Conservation (phyloP, 2,113 vertebrate species). For the Entomyzon cyanotis region DNA sequence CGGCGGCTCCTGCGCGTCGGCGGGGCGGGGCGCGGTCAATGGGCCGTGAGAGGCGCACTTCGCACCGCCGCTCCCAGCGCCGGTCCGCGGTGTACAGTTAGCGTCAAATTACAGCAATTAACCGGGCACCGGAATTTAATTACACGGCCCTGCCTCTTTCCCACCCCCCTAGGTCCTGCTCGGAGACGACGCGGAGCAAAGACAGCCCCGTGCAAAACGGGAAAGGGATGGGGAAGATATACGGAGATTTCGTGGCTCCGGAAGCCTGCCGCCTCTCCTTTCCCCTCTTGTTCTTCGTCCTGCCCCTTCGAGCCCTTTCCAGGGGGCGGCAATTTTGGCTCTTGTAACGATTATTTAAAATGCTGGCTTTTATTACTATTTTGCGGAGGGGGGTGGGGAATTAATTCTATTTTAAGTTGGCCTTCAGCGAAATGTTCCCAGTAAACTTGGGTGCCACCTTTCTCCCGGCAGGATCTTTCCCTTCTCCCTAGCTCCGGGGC, state of each 20-base stretch:
- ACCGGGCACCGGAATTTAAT: conserved; percentile 36
- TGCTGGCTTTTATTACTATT: not conserved
- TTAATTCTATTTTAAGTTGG: not conserved
- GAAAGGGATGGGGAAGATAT: not conserved
- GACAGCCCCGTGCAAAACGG: not conserved
- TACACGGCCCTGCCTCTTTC: not conserved
- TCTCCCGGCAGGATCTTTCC: not conserved
- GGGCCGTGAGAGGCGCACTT: conserved; percentile 39
- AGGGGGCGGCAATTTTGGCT: not conserved
- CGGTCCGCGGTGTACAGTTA: conserved; percentile 33
- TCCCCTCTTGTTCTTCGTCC: not conserved
- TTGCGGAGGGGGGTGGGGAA: not conserved
- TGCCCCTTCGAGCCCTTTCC: not conserved
- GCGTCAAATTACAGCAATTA: conserved; percentile 62
- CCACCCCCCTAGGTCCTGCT: not conserved
- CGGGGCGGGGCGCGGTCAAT: not conserved
- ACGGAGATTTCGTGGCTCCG: not conserved
- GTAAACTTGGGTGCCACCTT: not conserved
- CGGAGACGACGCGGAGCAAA: not conserved
- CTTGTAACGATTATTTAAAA: not conserved
- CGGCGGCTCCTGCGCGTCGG: not conserved
- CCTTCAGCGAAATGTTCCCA: not conserved
- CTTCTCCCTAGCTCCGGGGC: not conserved
- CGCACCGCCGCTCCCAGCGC: not conserved
- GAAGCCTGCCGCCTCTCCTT: not conserved